Evolutionary conservation across 2,797 vertebrate species (phyloP).

Genomic region (Anas bernieri): DNA sequence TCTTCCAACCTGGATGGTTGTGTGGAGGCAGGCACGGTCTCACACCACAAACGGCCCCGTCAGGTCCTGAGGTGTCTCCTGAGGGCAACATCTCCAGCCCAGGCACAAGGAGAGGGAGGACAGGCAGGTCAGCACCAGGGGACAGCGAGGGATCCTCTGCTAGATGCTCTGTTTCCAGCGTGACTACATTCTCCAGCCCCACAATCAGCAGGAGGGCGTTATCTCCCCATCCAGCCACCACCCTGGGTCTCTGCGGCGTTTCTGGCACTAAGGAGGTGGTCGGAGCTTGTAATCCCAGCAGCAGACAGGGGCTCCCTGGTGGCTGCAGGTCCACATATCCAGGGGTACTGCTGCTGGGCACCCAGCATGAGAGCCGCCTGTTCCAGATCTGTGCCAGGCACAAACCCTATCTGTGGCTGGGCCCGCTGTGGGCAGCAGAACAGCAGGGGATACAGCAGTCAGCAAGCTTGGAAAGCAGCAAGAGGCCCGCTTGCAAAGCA

Average conservation of each 20-base stretch:
- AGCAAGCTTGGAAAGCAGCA: not conserved
- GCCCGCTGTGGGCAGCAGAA: not conserved
- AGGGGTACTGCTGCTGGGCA: not conserved
- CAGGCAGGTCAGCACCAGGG: accelerated
- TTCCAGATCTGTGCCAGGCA: not conserved
- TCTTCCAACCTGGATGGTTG: too few species aligned
- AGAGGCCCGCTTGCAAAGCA: accelerated
- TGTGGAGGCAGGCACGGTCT: not conserved
- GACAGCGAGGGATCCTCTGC: accelerated
- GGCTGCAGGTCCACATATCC: not conserved
- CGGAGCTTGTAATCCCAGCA: accelerated
- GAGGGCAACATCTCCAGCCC: not conserved
- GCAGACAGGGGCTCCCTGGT: accelerated
- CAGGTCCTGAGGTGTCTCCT: not conserved
- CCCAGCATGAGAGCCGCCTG: accelerated
- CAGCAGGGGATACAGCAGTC: not conserved
- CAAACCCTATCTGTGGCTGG: accelerated
- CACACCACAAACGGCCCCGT: accelerated
- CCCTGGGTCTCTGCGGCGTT: not conserved
- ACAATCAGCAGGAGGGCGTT: not conserved
- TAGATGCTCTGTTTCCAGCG: not conserved
- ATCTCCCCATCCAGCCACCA: not conserved
- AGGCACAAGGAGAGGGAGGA: too few species aligned
- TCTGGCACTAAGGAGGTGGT: not conserved
- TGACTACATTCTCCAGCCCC: accelerated